Percentiles rank a stretch among this genome's conserved stretches.
These are phyloP conservation scores for Coleophora flavipennella DNA, from an alignment of 2,888 invertebrate species.

Conservation along the genomic window DNA sequence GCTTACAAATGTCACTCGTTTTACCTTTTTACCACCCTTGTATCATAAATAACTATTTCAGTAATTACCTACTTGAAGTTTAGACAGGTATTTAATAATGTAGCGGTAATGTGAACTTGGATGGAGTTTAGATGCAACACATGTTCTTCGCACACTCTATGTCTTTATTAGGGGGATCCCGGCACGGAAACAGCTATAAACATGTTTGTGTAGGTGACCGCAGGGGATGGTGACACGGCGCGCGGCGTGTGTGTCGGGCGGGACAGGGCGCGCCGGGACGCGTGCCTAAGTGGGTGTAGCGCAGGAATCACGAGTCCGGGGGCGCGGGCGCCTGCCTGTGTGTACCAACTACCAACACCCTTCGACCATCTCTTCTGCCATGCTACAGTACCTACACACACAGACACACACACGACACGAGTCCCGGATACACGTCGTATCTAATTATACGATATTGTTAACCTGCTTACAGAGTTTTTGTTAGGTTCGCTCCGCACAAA, in stretches of 20 bases:
- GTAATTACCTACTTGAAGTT: too few species aligned
- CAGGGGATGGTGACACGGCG: constrained; percentile 2
- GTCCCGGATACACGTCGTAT: constrained; percentile 24
- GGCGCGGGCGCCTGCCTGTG: constrained; percentile 12
- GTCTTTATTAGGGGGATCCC: constrained; percentile 11
- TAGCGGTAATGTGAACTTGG: neutral
- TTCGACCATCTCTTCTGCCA: constrained; percentile 2
- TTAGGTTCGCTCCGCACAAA: neutral
- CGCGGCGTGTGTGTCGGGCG: neutral
- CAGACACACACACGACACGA: constrained; percentile 18
- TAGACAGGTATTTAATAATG: neutral
- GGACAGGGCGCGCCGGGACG: constrained; percentile 16
- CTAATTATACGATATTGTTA: constrained; percentile 14
- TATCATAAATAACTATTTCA: too few species aligned
- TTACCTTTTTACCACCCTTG: too few species aligned
- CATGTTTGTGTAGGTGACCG: constrained; percentile 6
- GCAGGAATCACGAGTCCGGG: constrained; percentile 2
- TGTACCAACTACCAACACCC: constrained; percentile 10
- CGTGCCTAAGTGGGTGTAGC: constrained; percentile 38
- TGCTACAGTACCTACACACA: constrained; percentile 3
- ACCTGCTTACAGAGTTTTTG: constrained; percentile 10
- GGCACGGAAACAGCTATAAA: constrained; percentile 10
- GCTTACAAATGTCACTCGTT: too few species aligned
- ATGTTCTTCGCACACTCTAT: constrained; percentile 5
- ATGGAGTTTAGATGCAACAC: constrained; percentile 3